Base-by-base conservation (phyloP, 1,140 invertebrate genomes). In the Macrocentrus cingulum region DNA sequence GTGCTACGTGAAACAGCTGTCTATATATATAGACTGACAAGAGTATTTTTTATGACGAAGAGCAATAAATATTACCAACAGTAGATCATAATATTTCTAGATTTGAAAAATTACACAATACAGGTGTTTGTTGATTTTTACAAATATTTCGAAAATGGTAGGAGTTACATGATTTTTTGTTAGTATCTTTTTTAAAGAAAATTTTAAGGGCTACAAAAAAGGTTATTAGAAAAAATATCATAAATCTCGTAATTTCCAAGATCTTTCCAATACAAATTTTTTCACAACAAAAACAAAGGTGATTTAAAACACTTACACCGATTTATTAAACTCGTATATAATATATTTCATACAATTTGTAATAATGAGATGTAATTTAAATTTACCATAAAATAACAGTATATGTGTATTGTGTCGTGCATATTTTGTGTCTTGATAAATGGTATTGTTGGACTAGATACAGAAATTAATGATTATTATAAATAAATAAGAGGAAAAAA, bases 271-370 rank as follows among this genome's bases (percentile, higher is more conserved):
- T 29, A 4, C 11, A 44, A 9, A 11, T 44, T 9, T 44, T 19
- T 19, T 19, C 16, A 48, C 11, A 48, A 48, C 7, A 18, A 8
- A 48, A 23, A 13, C 23, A 23, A 23, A 2, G 20, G 29, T 11
- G 23, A 11, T 48, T 61, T 53, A 57, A 61, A 61, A 61, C 60
- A 61, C 49, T 61, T 61, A 57, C 13, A 53, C 54, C 60, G 49
- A 61, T 57, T 61, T 61, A 61, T 61, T 61, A 57, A 37, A 61
- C 32, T 48, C 32, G 37, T 57, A 54, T 54, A 57, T n/a, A n/a
- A n/a, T n/a, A 57, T 44, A 61, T 61, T 61, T 61, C 60, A 32
- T 61, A 61, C 55, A 57, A 48, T 61, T 51, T 49, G 2, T 56
- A 45, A 53, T 61, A 52, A 39, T 39, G 36, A 39, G 36, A 13